These are phyloP conservation scores for Temnothorax nylanderi DNA, from an alignment of 1,140 invertebrate species.

Conservation along the genomic window DNA sequence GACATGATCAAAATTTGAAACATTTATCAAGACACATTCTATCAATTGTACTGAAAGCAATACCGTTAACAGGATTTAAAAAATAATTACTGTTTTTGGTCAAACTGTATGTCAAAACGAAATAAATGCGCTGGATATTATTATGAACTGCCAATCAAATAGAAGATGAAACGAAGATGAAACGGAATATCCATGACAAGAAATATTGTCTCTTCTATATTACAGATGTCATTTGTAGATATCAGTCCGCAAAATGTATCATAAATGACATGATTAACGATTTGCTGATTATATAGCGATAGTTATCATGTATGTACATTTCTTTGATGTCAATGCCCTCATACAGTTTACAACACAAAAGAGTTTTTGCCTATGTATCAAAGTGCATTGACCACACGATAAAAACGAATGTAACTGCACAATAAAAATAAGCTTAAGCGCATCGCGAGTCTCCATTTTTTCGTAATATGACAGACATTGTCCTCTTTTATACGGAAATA, in stretches of 20 bases:
- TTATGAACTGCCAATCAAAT: slow-evolving; percentile 13
- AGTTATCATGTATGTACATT: slow-evolving; percentile 43
- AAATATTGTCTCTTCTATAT: slow-evolving; percentile 12
- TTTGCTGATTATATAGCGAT: slow-evolving; percentile 25
- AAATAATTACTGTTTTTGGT: slow-evolving; percentile 20
- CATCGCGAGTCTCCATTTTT: slow-evolving; percentile 22
- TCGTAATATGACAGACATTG: background rate
- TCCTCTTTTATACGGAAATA: background rate
- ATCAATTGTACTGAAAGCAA: background rate
- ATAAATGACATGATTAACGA: slow-evolving; percentile 52
- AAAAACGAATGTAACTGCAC: slow-evolving; percentile 18
- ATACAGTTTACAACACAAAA: background rate
- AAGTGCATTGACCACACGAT: slow-evolving; percentile 24
- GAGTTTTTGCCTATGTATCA: slow-evolving; percentile 31
- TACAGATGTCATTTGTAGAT: slow-evolving; percentile 38
- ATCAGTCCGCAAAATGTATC: background rate
- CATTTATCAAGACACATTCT: background rate
- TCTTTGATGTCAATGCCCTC: slow-evolving; percentile 40
- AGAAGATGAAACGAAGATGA: background rate
- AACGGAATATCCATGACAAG: slow-evolving; percentile 16
- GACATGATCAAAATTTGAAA: background rate
- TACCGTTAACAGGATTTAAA: background rate
- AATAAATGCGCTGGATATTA: background rate
- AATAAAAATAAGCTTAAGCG: slow-evolving; percentile 25
- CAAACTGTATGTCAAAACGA: background rate